Conservation (phyloP, 1,140 invertebrate genomes). For the Bombus affinis region DNA sequence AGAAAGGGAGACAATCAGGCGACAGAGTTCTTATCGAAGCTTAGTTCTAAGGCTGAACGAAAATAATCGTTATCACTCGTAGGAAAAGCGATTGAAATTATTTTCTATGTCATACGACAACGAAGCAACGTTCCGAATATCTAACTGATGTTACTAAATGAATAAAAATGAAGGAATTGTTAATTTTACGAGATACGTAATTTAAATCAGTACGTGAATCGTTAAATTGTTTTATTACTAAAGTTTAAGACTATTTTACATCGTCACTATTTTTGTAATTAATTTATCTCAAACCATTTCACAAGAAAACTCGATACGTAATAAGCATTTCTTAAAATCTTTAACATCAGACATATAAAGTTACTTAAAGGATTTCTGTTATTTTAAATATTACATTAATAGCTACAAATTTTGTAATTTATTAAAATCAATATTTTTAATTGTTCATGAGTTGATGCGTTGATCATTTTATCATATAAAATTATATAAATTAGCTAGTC, state of each 20-base stretch:
- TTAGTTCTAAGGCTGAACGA: slow-evolving; percentile 85
- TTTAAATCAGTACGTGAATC: not conserved
- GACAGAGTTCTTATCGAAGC: slow-evolving; percentile 93
- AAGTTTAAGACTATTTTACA: not conserved
- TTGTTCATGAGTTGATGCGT: not conserved
- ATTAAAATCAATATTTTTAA: not conserved
- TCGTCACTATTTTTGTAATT: not conserved
- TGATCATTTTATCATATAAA: not conserved
- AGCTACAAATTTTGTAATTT: not conserved
- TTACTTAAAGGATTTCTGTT: not conserved
- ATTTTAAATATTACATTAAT: not conserved
- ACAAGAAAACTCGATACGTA: not conserved
- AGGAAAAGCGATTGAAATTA: not conserved
- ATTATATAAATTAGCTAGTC: no score
- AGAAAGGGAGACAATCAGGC: slow-evolving; percentile 95
- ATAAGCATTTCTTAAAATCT: no score
- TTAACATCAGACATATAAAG: no score
- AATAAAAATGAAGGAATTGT: not conserved
- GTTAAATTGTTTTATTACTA: not conserved
- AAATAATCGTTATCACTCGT: slow-evolving; percentile 46
- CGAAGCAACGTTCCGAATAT: not conserved
- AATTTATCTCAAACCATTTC: not conserved
- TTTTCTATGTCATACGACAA: not conserved
- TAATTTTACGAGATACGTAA: not conserved
- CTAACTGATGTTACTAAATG: not conserved